These are phyloP conservation scores for Oreortyx pictus DNA, from an alignment of 2,797 vertebrate species.

Conservation along the genomic window DNA sequence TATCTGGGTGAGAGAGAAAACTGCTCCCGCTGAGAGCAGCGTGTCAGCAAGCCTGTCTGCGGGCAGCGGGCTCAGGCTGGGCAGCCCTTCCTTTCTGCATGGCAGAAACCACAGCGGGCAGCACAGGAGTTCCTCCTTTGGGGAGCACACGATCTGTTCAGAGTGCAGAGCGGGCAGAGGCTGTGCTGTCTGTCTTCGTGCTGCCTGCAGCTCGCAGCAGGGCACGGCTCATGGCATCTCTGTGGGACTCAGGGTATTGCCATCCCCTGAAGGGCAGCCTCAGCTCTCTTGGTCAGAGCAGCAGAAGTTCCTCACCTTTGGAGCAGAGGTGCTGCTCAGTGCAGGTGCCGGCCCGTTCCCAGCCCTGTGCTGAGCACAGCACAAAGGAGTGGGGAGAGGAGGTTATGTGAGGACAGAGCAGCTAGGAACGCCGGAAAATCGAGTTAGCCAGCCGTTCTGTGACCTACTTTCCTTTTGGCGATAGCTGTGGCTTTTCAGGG, in stretches of 20 bases:
- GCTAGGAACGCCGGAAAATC: conserved; percentile 59
- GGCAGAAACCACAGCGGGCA: conserved; percentile 16
- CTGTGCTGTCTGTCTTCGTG: background rate
- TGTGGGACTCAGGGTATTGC: background rate
- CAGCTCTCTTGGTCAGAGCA: background rate
- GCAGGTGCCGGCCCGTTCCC: background rate
- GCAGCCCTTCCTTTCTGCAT: background rate
- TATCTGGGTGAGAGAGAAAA: background rate
- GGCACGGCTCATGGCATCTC: fast-evolving
- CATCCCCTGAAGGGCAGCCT: background rate
- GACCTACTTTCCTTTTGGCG: conserved; percentile 72
- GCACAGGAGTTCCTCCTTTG: conserved; percentile 23
- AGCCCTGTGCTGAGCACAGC: background rate
- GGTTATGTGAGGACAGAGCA: conserved; percentile 56
- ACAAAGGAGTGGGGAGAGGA: conserved; percentile 54
- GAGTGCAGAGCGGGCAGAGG: background rate
- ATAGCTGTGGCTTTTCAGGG: conserved; percentile 63
- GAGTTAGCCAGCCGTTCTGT: conserved; percentile 60
- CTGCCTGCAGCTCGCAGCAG: too few relatives aligned
- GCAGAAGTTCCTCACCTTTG: background rate
- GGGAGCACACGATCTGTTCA: background rate
- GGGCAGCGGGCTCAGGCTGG: background rate
- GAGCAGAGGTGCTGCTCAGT: background rate
- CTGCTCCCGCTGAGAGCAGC: background rate
- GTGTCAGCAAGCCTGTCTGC: background rate